A percentile compares a stretch with the other conserved stretches of the same genome.
phyloP scores from a whole-genome alignment of 2,113 vertebrate genomes.

The Murina feae region DNA sequence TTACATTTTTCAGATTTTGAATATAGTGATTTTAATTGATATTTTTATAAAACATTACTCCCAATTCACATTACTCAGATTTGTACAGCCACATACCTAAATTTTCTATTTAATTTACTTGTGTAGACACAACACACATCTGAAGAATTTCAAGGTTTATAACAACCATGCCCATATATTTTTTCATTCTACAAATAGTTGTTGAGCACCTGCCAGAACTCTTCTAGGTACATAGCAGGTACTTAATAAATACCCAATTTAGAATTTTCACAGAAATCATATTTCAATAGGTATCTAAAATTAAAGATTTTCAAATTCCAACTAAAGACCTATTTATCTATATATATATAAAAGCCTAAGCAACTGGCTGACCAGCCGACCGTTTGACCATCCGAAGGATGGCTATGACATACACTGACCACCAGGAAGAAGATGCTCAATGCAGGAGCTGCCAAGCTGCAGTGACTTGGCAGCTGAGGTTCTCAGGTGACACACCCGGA shows the following conservation, averaged over 20 bases:
- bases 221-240: neutral
- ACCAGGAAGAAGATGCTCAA: too few species aligned
- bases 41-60: neutral
- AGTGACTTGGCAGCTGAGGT: too few species aligned
- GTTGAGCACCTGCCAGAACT: neutral
- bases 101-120: neutral
- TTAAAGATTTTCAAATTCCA: neutral
- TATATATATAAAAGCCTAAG: too few species aligned
- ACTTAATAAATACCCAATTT: neutral
- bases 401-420: too few species aligned
- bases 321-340: neutral
- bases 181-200: neutral
- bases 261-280: neutral
- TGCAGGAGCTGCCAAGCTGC: too few species aligned
- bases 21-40: neutral
- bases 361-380: too few species aligned
- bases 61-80: neutral
- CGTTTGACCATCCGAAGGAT: too few species aligned
- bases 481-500: too few species aligned
- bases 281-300: neutral
- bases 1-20: conserved; percentile 1
- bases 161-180: neutral
- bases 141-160: neutral
- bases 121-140: neutral
- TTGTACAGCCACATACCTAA: neutral